Evolutionary conservation across 2,888 invertebrate species (phyloP).

Genomic region (Heliconius hortense): DNA sequence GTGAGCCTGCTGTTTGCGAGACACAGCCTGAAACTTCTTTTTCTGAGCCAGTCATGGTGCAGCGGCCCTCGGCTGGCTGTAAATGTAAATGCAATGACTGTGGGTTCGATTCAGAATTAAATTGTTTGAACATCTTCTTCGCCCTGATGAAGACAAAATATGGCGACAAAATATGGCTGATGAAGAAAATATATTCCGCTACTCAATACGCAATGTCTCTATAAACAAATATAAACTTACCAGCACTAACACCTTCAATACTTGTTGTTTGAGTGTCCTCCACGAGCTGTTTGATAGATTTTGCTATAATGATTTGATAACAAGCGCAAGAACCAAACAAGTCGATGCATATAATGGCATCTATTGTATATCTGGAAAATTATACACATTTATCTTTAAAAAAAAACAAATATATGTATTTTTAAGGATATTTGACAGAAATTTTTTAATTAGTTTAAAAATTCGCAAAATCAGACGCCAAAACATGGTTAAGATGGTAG

Average conservation of each 20-base stretch:
- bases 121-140: too few species aligned
- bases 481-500: not conserved
- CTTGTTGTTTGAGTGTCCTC: slow-evolving; percentile 50
- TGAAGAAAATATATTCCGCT: too few species aligned
- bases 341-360: slow-evolving; percentile 58
- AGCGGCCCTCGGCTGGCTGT: too few species aligned
- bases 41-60: not conserved
- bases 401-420: not conserved
- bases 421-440: not conserved
- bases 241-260: slow-evolving; percentile 45
- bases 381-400: not conserved
- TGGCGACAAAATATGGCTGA: too few species aligned
- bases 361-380: slow-evolving; percentile 56
- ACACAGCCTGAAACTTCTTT: not conserved
- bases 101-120: too few species aligned
- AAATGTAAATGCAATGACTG: too few species aligned
- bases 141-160: too few species aligned
- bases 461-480: not conserved
- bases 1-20: not conserved
- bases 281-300: slow-evolving; percentile 64
- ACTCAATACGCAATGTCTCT: too few species aligned
- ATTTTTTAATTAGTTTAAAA: not conserved
- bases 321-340: slow-evolving; percentile 65
- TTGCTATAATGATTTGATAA: slow-evolving; percentile 68
- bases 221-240: too few species aligned